Evolutionary conservation across 2,797 vertebrate genomes (phyloP), one percentile per base, ranked within the genome.

Genomic region (Myotis daubentonii): DNA sequence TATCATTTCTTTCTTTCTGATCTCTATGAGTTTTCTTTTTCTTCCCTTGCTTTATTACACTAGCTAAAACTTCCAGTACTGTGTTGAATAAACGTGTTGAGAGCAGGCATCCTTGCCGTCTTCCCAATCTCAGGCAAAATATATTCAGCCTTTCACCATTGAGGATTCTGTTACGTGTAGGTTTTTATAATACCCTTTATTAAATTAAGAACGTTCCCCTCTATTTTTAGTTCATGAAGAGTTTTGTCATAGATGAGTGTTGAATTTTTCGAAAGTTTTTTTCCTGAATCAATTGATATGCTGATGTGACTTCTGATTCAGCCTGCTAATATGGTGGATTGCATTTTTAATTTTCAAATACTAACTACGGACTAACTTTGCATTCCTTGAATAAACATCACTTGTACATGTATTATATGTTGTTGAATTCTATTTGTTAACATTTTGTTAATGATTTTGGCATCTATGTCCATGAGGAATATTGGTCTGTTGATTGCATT

Each of bases 1-100:
- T 68, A 88, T 88, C 88, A 66, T 82, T 81, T 66, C 36, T 57
- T 57, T 36, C 66, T 86, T 87, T 88, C 57, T 57, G 38, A 93
- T 76, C 17, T 79, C 60, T 66, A 15, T 51, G 68, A 41, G 16
- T 36, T 68, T 33, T 72, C 7, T 33, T 70, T 66, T 86, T 53
- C 23, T 71, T 66, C 60, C 49, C 30, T 92, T 86, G 8, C n/a
- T 30, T 80, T n/a, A 30, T 82, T 57, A 33, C 33, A 51, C 23
- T 82, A 41, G 22, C 60, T 76, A 76, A 60, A 92, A 22, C 16
- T 68, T 68, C 49, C 17, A 85, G 23, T 6, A 76, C 38, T 66
- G 44, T 66, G 3, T 44, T 75, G 13, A 91, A 33, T 66, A 66
- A 75, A 30, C 66, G 28, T 65, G 47, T 15, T 30, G 38, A 44